Conservation (phyloP, 2,888 invertebrate species). For the Hanleya hanleyi region DNA sequence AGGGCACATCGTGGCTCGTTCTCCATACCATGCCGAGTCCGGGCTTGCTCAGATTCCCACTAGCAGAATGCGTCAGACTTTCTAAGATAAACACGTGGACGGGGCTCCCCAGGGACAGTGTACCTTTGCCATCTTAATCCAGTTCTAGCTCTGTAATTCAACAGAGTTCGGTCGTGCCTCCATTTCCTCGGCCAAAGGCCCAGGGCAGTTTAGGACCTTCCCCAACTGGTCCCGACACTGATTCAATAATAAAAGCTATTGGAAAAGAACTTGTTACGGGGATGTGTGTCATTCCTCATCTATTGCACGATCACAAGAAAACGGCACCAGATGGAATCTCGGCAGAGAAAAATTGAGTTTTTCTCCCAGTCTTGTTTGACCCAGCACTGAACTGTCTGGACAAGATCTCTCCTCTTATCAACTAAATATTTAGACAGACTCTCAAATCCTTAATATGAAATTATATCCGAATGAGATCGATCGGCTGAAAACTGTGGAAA, state of each 20-base stretch:
- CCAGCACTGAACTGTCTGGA: not conserved
- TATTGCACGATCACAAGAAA: not conserved
- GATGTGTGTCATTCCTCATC: not conserved
- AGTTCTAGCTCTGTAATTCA: no score
- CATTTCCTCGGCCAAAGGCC: no score
- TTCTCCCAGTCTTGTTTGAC: no score
- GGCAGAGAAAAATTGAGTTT: no score
- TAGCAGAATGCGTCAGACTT: no score
- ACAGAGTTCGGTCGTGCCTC: not conserved
- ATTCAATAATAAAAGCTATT: not conserved
- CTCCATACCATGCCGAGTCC: no score
- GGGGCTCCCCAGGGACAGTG: no score
- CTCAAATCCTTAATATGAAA: not conserved
- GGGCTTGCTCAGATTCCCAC: no score
- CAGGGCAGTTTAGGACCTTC: not conserved
- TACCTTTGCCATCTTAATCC: no score
- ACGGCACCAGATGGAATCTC: constrained; percentile 1
- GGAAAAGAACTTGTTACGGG: not conserved
- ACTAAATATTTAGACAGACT: not conserved
- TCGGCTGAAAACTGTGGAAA: no score
- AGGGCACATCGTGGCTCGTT: not conserved
- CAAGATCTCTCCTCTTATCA: not conserved
- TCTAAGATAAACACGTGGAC: no score
- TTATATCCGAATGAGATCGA: not conserved
- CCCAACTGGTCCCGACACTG: not conserved